Conservation (phyloP, 2,888 invertebrate genomes). For the Nomada goodeniana region DNA sequence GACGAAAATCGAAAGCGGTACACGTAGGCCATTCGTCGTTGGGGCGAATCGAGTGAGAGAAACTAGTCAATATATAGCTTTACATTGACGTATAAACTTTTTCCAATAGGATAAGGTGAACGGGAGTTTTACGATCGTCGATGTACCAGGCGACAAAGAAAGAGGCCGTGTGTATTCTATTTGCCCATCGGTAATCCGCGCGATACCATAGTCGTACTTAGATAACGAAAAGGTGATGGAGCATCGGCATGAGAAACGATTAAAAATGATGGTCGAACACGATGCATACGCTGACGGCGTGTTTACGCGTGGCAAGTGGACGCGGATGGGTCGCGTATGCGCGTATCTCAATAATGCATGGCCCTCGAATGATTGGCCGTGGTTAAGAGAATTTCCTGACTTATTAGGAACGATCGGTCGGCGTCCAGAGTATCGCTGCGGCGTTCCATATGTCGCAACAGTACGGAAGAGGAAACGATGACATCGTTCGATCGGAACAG, state of each 20-base stretch:
- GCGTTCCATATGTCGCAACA: neutral
- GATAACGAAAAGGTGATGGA: constrained; percentile 8
- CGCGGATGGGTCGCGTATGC: constrained; percentile 19
- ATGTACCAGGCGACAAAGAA: constrained; percentile 40
- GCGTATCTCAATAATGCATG: constrained; percentile 72
- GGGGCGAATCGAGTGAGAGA: constrained; percentile 78
- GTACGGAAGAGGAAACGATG: neutral
- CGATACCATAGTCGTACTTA: constrained; percentile 67
- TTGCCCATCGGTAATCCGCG: constrained; percentile 43
- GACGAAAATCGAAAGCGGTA: neutral
- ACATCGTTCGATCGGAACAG: neutral
- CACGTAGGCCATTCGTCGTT: constrained; percentile 77
- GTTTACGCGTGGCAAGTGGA: constrained; percentile 37
- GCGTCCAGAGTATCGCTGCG: constrained; percentile 19
- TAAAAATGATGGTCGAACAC: constrained; percentile 29
- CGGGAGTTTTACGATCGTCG: constrained; percentile 48
- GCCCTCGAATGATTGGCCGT: constrained; percentile 38
- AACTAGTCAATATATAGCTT: constrained; percentile 84
- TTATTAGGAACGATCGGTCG: neutral
- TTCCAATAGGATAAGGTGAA: constrained; percentile 64
- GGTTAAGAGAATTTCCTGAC: neutral
- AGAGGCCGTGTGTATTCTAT: constrained; percentile 40
- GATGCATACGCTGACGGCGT: constrained; percentile 12
- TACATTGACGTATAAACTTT: constrained; percentile 80
- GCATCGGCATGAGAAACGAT: neutral